Conservation (phyloP, 2,888 invertebrate species). For the Acanthococcus lagerstroemiae region DNA sequence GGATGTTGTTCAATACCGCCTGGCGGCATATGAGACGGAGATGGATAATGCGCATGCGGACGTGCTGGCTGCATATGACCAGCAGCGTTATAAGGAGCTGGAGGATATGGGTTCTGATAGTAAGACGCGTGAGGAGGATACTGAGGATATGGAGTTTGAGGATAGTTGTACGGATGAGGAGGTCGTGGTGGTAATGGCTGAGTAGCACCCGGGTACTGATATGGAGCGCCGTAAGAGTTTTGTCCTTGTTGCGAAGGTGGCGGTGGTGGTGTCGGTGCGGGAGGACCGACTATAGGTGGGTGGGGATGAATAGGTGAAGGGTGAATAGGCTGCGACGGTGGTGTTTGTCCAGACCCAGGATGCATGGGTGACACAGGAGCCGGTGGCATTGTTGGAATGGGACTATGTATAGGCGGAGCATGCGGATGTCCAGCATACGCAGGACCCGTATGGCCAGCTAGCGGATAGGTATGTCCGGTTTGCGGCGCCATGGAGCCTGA, state of each 20-base stretch:
- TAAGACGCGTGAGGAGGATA: slow-evolving; percentile 45
- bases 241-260: slow-evolving; percentile 31
- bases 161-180: slow-evolving; percentile 47
- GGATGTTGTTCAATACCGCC: slow-evolving; percentile 14
- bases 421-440: slow-evolving; percentile 18
- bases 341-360: slow-evolving; percentile 33
- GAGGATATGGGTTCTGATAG: slow-evolving; percentile 35
- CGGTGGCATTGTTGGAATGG: slow-evolving; percentile 37
- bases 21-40: slow-evolving; percentile 16
- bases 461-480: slow-evolving; percentile 9
- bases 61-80: slow-evolving; percentile 20
- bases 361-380: slow-evolving; percentile 36
- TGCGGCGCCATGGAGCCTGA: slow-evolving; percentile 6
- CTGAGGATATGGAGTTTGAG: slow-evolving; percentile 47
- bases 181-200: slow-evolving; percentile 47
- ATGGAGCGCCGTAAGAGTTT: slow-evolving; percentile 38
- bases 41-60: slow-evolving; percentile 27
- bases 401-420: background rate
- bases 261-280: no score
- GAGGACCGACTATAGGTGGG: slow-evolving; percentile 34
- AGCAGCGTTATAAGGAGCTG: background rate
- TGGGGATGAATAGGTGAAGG: slow-evolving; percentile 29
- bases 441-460: slow-evolving; percentile 4
- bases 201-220: slow-evolving; percentile 42
- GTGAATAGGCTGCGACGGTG: slow-evolving; percentile 27